Percentiles rank a stretch among this genome's conserved stretches.
These are phyloP conservation scores for Salpingus planirostris DNA, from an alignment of 2,888 invertebrate species.

Conservation along the genomic window DNA sequence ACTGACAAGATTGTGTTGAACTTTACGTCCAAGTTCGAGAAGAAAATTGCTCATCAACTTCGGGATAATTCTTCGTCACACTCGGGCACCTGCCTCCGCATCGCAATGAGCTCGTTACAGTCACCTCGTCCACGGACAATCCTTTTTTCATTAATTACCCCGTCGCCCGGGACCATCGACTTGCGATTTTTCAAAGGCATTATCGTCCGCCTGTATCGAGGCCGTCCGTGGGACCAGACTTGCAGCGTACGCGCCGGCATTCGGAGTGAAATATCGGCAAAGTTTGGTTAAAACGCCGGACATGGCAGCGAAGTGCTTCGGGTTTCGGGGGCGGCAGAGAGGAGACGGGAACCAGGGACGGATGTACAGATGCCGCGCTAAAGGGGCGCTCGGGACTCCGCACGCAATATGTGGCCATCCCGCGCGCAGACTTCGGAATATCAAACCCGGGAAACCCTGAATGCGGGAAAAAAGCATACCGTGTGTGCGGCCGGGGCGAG, in stretches of 20 bases:
- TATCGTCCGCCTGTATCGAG: no score
- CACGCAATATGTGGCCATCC: no score
- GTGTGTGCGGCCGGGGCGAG: no score
- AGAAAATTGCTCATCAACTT: slow-evolving; percentile 28
- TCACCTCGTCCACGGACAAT: slow-evolving; percentile 22
- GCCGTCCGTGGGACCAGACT: background rate
- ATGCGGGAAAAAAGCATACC: no score
- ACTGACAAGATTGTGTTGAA: slow-evolving; percentile 16
- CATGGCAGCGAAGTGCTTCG: slow-evolving; percentile 30
- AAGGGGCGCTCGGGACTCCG: slow-evolving; percentile 19
- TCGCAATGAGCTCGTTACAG: slow-evolving; percentile 30
- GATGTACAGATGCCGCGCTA: slow-evolving; percentile 21
- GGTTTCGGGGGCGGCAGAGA: slow-evolving; percentile 20
- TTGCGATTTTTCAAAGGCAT: no score
- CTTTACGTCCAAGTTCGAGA: slow-evolving; percentile 13
- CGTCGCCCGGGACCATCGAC: no score
- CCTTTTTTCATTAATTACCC: slow-evolving; percentile 22
- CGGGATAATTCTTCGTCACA: slow-evolving; percentile 29
- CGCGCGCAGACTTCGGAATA: no score
- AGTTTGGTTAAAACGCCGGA: slow-evolving; percentile 34
- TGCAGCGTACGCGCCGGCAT: slow-evolving; percentile 2
- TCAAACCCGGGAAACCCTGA: no score
- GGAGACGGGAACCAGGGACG: slow-evolving; percentile 19
- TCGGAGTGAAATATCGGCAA: slow-evolving; percentile 31
- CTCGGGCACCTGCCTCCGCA: slow-evolving; percentile 30